Evolutionary conservation across 2,888 invertebrate species (phyloP), one percentile per base, ranked within the genome.

Genomic region (Malacosoma neustria): DNA sequence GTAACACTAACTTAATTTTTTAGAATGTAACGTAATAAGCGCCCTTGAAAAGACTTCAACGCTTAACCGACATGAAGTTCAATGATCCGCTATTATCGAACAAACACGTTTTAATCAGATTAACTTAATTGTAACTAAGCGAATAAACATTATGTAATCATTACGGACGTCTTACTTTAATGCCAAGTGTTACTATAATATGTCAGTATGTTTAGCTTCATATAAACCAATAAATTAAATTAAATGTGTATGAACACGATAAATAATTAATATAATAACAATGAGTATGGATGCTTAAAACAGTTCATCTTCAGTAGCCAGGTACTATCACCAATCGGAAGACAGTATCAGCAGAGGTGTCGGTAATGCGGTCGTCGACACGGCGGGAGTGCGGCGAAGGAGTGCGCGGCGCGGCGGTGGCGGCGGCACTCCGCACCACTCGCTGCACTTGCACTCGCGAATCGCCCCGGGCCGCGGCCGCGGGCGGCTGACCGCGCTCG

Each of bases 11-110:
- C 40, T 42, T 39, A 40, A 58, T 57, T 65, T 72, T 69, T 66
- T 57, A 49, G 51, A 57, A 53, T 54, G 57, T 64, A 59, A 58
- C 58, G 61, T 61, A 68, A 66, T 63, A 68, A 66, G 69, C 74
- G 81, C 75, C 81, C 81, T 81, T 80, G 79, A 80, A 79, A 77
- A 80, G 75, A 80, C 75, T 74, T 80, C 81, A 79, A 77, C 80
- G 80, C 74, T 67, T 68, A 59, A 63, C 65, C 63, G 61, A 67
- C 63, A 55, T 61, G 49, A 62, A 60, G 76, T 71, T 75, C 74
- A 72, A 61, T 74, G 77, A 70, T 65, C 75, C 34, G 35, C 54
- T 62, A 58, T 56, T 57, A 59, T 54, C 55, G 52, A 59, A 48
- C 55, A 51, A 59, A 48, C 54, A 55, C 51, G 55, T 48, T 57